Base-by-base conservation (phyloP, 2,113 vertebrate species). In the Dinomys branickii region DNA sequence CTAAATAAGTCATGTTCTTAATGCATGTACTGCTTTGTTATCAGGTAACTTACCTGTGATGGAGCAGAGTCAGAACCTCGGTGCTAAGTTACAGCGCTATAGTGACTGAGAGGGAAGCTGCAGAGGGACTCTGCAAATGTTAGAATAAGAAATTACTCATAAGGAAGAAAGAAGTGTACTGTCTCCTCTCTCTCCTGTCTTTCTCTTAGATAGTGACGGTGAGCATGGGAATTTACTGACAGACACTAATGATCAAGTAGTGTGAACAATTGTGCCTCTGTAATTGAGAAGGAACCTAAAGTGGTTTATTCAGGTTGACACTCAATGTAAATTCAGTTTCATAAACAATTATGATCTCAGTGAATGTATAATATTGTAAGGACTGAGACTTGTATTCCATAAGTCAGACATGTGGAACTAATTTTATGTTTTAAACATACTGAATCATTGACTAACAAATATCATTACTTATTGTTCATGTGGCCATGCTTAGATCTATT, bases 301-400 rank as follows among this genome's bases (percentile, higher is more conserved):
- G 17, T 95, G 33, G n/a, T 58, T 94, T 65, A 33, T 26, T 90
- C 41, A 92, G 63, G 28, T 87, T 90, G 58, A 96, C 14, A 59
- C 28, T 69, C 44, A 20, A 17, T 88, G 82, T 81, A 87, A 80
- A 92, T 88, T 97, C 30, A 52, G 86, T 91, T 94, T 61, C 59
- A 59, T 16, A 73, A 87, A 87, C 61, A 71, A 19, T 83, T 94
- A 38, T 78, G 38, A 9, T 58, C 16, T 95, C 17, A 77, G 56
- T 88, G 58, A 93, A 56, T 56, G 89, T 69, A 81, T 85, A 91
- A n/a, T 71, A 69, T 80, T 54, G 2, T 82, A 84, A 87, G 38
- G 22, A 77, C 50, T 90, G 85, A 85, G 33, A 92, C 22, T 54
- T 78, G 14, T 28, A 41, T 90, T 88, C 50, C 26, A 19, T 85